A percentile compares a stretch with the other conserved stretches of the same genome.
These are phyloP conservation scores for Macrosteles quadrilineatus DNA, from an alignment of 1,140 invertebrate species.

Conservation along the genomic window DNA sequence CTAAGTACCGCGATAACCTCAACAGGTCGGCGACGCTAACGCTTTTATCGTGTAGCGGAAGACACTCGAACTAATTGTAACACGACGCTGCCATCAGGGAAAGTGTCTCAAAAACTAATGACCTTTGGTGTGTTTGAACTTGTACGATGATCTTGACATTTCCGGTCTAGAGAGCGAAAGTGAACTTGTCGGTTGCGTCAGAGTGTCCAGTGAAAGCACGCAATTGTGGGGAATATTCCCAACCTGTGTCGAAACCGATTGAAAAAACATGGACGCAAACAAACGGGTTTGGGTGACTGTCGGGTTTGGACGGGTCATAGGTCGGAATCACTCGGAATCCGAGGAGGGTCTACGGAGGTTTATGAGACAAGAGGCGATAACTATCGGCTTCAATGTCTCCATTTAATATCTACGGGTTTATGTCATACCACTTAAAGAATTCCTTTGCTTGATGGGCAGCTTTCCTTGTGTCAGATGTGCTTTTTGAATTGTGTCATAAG, in stretches of 20 bases:
- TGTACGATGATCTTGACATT: constrained; percentile 16
- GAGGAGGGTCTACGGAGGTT: too few relatives aligned
- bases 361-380: too few relatives aligned
- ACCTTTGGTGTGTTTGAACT: constrained; percentile 15
- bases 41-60: constrained; percentile 8
- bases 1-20: too few relatives aligned
- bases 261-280: background rate
- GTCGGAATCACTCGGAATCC: too few relatives aligned
- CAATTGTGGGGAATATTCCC: background rate
- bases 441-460: too few relatives aligned
- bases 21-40: background rate
- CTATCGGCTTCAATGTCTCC: too few relatives aligned
- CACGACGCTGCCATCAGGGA: background rate
- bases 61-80: constrained; percentile 6
- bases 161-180: constrained; percentile 6
- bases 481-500: too few relatives aligned
- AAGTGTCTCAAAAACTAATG: constrained; percentile 6
- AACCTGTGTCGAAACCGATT: background rate
- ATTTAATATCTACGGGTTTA: too few relatives aligned
- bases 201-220: constrained; percentile 5
- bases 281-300: background rate
- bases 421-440: too few relatives aligned
- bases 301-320: too few relatives aligned
- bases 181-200: constrained; percentile 7
- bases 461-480: too few relatives aligned